Base-by-base conservation (phyloP, 2,113 vertebrate species). In the Morphnarchus princeps region DNA sequence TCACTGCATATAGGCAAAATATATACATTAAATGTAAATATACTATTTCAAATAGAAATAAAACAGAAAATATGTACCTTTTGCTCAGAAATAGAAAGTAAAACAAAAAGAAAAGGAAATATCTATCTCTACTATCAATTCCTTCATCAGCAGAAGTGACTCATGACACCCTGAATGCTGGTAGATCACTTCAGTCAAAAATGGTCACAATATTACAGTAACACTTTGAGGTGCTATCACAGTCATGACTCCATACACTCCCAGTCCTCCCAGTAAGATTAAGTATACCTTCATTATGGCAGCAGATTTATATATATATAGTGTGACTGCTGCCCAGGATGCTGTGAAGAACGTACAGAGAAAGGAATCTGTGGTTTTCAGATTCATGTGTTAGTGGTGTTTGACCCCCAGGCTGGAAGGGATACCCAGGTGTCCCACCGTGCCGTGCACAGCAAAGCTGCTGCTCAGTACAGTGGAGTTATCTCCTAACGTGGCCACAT, bases 341-440 rank as follows among this genome's bases (percentile, higher is more conserved):
- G 50, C 65, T 36, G 0, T 28, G 61, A 42, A 42, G 77, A 58
- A 50, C 5, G 24, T 2, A 8, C 11, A 22, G 5, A n/a, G 34
- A 18, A 70, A 55, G 38, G 16, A 52, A 40, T 17, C 9, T 4
- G 42, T 20, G 52, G 25, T 17, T 89, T 79, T 79, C 43, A 67
- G 65, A 20, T 11, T 28, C 20, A 40, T 1, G 10, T 0, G 0
- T 10, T 36, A 26, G 49, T 4, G 18, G 36, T 9, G 20, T 66
- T 11, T n/a, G n/a, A 40, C 29, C 5, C 21, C 20, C 47, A 40
- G 36, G 65, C 63, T 61, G 42, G 63, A 47, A 70, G 42, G 0
- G 1, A 54, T 9, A 40, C 31, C 29, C 17, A 7, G 11, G 31
- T 19, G 71, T 22, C 40, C 43, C 40, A 21, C 19, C 0, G 1